Conservation (phyloP, 2,113 vertebrate species). For the Oryzias melastigma region DNA sequence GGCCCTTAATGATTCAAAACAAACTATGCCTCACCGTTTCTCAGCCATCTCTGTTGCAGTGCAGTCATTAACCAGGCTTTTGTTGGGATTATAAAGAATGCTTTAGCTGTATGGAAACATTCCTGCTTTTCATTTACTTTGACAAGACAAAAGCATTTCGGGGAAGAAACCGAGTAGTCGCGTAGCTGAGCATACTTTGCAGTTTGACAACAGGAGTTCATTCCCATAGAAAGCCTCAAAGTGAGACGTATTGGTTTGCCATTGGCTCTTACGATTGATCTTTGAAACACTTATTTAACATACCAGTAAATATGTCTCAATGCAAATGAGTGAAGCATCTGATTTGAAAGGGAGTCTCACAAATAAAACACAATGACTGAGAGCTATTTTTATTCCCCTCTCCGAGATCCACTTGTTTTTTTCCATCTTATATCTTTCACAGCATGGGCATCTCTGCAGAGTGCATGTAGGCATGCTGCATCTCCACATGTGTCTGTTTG, state of each 20-base stretch:
- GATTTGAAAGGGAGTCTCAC: constrained; percentile 27
- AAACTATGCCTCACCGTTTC: constrained; percentile 33
- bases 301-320: constrained; percentile 57
- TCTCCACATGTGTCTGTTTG: background rate
- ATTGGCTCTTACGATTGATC: constrained; percentile 68
- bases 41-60: constrained; percentile 30
- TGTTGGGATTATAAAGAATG: constrained; percentile 63
- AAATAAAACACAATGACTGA: constrained; percentile 8
- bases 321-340: constrained; percentile 57
- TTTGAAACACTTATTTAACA: constrained; percentile 52
- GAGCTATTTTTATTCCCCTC: constrained; percentile 26
- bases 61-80: constrained; percentile 47
- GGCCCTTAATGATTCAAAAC: constrained; percentile 34
- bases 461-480: background rate
- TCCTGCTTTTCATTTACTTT: constrained; percentile 30
- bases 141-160: constrained; percentile 64
- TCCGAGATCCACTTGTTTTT: constrained; percentile 24
- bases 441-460: background rate
- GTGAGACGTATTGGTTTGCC: constrained; percentile 49
- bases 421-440: constrained; percentile 3
- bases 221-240: constrained; percentile 64
- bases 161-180: constrained; percentile 53
- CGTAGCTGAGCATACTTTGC: constrained; percentile 66
- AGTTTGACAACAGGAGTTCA: constrained; percentile 64
- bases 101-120: constrained; percentile 41